Conservation (phyloP, 2,888 invertebrate genomes). For the Macroteleia sp. region DNA sequence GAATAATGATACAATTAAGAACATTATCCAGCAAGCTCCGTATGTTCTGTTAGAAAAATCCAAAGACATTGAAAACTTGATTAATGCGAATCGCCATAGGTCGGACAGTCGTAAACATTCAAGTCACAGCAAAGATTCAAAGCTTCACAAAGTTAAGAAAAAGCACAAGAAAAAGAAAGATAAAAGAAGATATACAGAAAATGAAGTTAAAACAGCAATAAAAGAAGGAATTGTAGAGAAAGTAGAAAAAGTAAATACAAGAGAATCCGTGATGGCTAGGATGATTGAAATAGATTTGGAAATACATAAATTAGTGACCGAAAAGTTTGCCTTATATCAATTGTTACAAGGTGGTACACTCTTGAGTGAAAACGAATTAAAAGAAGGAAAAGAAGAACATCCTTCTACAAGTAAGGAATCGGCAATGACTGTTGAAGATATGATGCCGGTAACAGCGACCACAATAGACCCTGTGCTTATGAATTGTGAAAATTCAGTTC, state of each 20-base stretch:
- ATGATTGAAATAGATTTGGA: conserved; percentile 87
- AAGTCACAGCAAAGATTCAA: conserved; percentile 36
- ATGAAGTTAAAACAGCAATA: conserved; percentile 66
- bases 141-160: conserved; percentile 68
- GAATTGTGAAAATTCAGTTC: conserved; percentile 6
- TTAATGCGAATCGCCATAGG: neutral
- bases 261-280: conserved; percentile 84
- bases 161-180: conserved; percentile 66
- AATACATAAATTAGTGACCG: conserved; percentile 86
- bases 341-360: conserved; percentile 77
- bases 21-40: conserved; percentile 61
- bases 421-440: neutral
- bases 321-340: conserved; percentile 86
- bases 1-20: conserved; percentile 24
- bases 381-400: conserved; percentile 10
- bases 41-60: conserved; percentile 64
- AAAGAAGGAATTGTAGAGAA: conserved; percentile 53
- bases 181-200: conserved; percentile 56
- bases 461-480: neutral
- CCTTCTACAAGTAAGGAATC: neutral
- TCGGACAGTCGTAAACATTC: conserved; percentile 8
- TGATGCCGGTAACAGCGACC: conserved; percentile 8
- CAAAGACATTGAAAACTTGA: conserved; percentile 54
- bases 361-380: conserved; percentile 39
- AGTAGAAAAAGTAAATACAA: conserved; percentile 66